Conservation (phyloP, 2,888 invertebrate species). For the Catotricha subobsoleta region DNA sequence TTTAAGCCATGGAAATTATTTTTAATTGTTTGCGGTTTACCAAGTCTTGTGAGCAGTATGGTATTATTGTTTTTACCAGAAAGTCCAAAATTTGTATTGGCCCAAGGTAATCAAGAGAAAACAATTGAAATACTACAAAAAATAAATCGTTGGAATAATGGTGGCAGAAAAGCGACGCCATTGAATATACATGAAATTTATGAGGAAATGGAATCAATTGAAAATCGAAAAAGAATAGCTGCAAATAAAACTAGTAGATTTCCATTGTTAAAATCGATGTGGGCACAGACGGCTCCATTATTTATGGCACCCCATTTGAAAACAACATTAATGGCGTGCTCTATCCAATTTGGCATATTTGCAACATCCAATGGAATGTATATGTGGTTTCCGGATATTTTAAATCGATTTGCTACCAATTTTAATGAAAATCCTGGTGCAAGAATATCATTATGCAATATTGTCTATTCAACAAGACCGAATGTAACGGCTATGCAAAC, state of each 20-base stretch:
- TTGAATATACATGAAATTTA: constrained; percentile 9
- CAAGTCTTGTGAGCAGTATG: constrained; percentile 20
- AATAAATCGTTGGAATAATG: constrained; percentile 19
- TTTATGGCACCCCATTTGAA: constrained; percentile 19
- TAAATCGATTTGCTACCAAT: constrained; percentile 21
- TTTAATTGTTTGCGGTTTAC: constrained; percentile 21
- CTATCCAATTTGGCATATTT: constrained; percentile 22
- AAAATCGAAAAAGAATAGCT: constrained; percentile 1
- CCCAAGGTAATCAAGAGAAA: constrained; percentile 18
- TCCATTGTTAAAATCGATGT: constrained; percentile 19
- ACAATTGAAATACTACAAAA: constrained; percentile 18
- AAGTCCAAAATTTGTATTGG: constrained; percentile 23
- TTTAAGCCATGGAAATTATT: constrained; percentile 25
- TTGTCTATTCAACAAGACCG: background rate
- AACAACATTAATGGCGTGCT: constrained; percentile 20
- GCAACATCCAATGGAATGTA: constrained; percentile 23
- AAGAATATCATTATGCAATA: constrained; percentile 19
- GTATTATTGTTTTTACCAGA: constrained; percentile 22
- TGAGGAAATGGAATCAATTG: constrained; percentile 4
- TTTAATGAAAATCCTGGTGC: constrained; percentile 17
- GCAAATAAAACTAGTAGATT: constrained; percentile 9
- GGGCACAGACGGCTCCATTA: constrained; percentile 23
- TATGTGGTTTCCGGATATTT: constrained; percentile 25
- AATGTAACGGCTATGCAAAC: constrained; percentile 1
- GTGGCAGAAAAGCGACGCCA: constrained; percentile 14